phyloP scores from a whole-genome alignment of 2,797 vertebrate genomes.

The Pangasius macronema region DNA sequence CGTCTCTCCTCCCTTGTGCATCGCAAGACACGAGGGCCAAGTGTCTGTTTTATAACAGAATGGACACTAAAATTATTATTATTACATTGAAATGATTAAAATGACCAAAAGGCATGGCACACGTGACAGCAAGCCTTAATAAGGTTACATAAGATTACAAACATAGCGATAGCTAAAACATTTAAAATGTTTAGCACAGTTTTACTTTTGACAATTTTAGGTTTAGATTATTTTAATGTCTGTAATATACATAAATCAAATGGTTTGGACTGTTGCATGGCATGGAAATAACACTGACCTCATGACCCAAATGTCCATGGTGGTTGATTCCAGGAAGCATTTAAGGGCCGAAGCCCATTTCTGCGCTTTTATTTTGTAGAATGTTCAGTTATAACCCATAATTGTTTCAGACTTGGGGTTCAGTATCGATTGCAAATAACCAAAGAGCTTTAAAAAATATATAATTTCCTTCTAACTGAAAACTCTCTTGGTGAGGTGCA shows the following conservation, averaged over 20 bases:
- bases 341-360: neutral
- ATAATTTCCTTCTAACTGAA: neutral
- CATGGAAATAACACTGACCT: neutral
- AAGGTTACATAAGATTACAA: neutral
- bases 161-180: neutral
- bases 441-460: neutral
- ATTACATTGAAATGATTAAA: too few relatives aligned
- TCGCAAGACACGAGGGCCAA: neutral
- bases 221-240: neutral
- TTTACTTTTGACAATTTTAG: neutral
- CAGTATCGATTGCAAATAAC: neutral
- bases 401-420: neutral
- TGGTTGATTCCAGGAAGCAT: neutral
- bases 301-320: neutral
- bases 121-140: neutral
- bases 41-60: neutral
- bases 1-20: slow-evolving; percentile 11
- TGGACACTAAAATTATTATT: neutral
- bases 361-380: neutral
- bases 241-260: neutral
- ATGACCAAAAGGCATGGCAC: neutral
- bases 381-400: neutral
- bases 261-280: neutral
- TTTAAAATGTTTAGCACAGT: neutral
- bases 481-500: neutral